phyloP scores from a whole-genome alignment of 2,888 invertebrate genomes.

The Leptopilina drosophilae region DNA sequence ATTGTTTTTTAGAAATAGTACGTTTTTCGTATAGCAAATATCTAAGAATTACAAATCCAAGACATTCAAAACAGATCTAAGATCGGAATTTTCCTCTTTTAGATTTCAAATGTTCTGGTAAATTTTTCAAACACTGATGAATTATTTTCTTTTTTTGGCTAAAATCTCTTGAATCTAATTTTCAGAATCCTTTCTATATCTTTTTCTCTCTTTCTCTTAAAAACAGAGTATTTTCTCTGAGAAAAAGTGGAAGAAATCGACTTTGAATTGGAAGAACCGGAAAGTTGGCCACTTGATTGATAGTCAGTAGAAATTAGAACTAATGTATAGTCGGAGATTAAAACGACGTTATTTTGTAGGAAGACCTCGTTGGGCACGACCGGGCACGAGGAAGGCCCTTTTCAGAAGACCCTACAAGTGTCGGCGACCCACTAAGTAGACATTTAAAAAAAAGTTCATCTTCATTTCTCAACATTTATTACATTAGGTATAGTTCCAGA shows the following conservation, averaged over 20 bases:
- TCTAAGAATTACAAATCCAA: too few relatives aligned
- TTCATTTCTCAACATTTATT: not conserved
- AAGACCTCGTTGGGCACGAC: conserved; percentile 36
- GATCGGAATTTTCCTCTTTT: too few relatives aligned
- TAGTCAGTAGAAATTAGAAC: conserved; percentile 37
- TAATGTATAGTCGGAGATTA: conserved; percentile 1
- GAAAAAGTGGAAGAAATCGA: conserved; percentile 7
- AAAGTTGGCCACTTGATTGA: conserved; percentile 45
- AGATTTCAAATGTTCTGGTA: too few relatives aligned
- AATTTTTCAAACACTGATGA: too few relatives aligned
- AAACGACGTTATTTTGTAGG: not conserved
- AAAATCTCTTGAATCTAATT: not conserved
- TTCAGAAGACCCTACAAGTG: conserved; percentile 42
- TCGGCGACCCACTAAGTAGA: conserved; percentile 35
- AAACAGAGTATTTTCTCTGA: not conserved
- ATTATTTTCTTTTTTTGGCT: too few relatives aligned
- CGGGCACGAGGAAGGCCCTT: conserved; percentile 42
- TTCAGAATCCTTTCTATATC: too few relatives aligned
- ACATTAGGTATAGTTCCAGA: conserved; percentile 25
- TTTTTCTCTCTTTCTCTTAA: too few relatives aligned
- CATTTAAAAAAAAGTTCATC: conserved; percentile 25
- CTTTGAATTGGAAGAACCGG: conserved; percentile 49
- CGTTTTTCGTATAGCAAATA: too few relatives aligned
- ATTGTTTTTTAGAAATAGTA: too few relatives aligned
- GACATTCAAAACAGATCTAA: too few relatives aligned